Evolutionary conservation across 1,140 invertebrate species (phyloP).

Genomic region (Dufourea novaeangliae): DNA sequence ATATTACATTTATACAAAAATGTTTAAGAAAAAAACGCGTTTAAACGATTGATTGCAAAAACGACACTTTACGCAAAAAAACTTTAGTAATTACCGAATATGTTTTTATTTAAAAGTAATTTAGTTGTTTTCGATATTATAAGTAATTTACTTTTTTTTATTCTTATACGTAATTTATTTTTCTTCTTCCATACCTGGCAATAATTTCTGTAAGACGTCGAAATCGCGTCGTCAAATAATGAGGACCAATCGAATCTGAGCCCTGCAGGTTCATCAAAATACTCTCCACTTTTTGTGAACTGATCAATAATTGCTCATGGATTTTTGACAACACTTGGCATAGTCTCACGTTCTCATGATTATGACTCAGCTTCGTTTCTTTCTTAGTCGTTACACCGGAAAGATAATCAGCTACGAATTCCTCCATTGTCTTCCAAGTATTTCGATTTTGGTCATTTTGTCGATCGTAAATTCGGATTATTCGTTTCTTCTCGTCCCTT

Average conservation of each 20-base stretch:
- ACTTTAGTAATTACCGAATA: too few species aligned
- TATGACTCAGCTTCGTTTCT: background rate
- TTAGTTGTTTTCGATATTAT: too few species aligned
- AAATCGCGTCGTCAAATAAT: background rate
- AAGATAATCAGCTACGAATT: background rate
- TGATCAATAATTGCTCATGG: background rate
- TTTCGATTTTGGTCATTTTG: too few species aligned
- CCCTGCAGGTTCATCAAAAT: background rate
- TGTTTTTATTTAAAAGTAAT: too few species aligned
- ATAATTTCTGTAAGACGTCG: slow-evolving; percentile 16
- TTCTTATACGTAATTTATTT: background rate
- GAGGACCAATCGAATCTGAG: background rate
- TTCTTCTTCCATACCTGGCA: slow-evolving; percentile 9
- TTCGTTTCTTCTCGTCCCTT: background rate
- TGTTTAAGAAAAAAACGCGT: too few species aligned
- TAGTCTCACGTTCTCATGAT: background rate
- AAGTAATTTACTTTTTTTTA: too few species aligned
- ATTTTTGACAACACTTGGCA: slow-evolving; percentile 18
- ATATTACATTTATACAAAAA: too few species aligned
- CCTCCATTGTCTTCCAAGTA: too few species aligned
- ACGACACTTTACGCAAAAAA: too few species aligned
- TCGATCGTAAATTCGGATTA: too few species aligned
- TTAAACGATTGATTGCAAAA: too few species aligned
- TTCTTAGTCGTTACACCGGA: background rate
- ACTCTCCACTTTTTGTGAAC: background rate